Evolutionary conservation across 2,888 invertebrate species (phyloP), one percentile per base, ranked within the genome.

Genomic region (Rhogogaster chlorosoma): DNA sequence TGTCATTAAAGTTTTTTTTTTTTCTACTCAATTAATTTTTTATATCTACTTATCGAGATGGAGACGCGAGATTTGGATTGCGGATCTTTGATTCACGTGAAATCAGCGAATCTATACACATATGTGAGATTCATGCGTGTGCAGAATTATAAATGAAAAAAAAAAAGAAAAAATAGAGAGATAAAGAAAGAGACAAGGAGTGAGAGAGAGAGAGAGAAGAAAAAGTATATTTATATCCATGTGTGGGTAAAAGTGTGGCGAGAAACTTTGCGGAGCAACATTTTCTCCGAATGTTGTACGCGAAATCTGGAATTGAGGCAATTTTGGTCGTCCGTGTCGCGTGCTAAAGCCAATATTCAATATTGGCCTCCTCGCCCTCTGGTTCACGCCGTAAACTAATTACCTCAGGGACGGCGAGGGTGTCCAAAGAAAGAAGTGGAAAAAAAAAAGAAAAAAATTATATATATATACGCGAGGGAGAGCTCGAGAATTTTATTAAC

Each of bases 371-470:
- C 26, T 67, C 67, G 38, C 57, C 82, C 45, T 67, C 67, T 67
- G 67, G 42, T 83, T 83, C 26, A 45, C n/a, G 67, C 42, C 18
- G 45, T 83, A 83, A 83, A 83, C 82, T 83, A 83, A 83, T 83
- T 83, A 83, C 67, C 67, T 67, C 42, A 45, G 26, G 64, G 18
- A 45, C 32, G 26, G 26, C 29, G 57, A 36, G 82, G 82, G 82
- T 83, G 82, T 29, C 82, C 67, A 49, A 67, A 67, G 67, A 83
- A 42, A n/a, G 67, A 61, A 36, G 49, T n/a, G 22, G 4, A 22
- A 42, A 42, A 42, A 10, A 42, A 42, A 15, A 42, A 12, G 7
- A 22, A 7, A 38, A 32, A 71, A 22, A 45, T 45, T 1, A 53
- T n/a, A 53, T 45, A 45, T 12, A 10, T 42, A 42, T 45, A 53